Evolutionary conservation across 2,797 vertebrate species (phyloP), one percentile per base, ranked within the genome.

Genomic region (Heliangelus exortis): DNA sequence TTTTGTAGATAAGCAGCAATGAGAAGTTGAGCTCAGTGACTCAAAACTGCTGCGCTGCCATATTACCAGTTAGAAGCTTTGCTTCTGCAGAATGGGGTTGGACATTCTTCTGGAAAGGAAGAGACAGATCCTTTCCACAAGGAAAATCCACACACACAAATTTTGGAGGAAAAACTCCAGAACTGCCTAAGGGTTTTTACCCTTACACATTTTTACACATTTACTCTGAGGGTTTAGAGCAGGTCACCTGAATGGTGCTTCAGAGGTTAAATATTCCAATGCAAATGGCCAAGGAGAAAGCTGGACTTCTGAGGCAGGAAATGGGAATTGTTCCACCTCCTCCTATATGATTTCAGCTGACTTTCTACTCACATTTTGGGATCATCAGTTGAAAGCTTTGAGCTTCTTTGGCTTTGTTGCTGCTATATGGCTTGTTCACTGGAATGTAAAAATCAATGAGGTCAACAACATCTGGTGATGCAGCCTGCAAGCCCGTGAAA

Each of bases 271-370:
- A 65, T 26, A 75, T 51, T 75, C 50, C 55, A 61, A 72, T 20
- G 4, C 11, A 66, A 48, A 51, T 6, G 6, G 54, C 62, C 66
- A 58, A 59, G 72, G 53, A 67, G 83, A 92, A 74, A 83, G 29
- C 25, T 71, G 71, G 65, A 71, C 36, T 85, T 95, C 53, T 68
- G 79, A 85, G 87, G 19, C n/a, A 85, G 89, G 79, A 92, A 72
- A 87, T 19, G 62, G 62, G 76, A 91, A 75, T 68, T 68, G 36
- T 25, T 89, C 89, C 75, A n/a, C 54, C 54, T 91, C 61, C 34
- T 72, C 5, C 4, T 51, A 2, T 25, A 39, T 58, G 66, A 87
- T 23, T 94, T 80, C 79, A 93, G 54, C 0, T 2, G 45, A 67
- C 8, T 86, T 84, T 77, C 58, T 87, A 21, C 50, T 89, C 62